Base-by-base conservation (phyloP, 2,113 vertebrate species). In the Speoplatyrhinus poulsoni region DNA sequence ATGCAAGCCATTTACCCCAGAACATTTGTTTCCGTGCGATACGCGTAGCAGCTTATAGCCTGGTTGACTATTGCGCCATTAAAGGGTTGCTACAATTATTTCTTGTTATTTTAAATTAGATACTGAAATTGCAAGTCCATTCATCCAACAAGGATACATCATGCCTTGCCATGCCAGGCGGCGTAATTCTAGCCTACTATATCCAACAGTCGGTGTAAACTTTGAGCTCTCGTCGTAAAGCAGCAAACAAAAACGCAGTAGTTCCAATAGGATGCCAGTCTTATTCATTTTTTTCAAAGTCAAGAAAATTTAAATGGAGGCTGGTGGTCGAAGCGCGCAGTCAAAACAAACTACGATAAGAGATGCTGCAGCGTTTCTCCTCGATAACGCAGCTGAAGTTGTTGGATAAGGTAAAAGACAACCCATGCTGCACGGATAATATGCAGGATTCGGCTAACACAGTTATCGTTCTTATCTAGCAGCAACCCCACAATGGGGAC, bases 1-100 rank as follows among this genome's bases (percentile, higher is more conserved):
- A 89, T 72, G 84, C 77, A 87, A 85, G 83, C 82, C 87, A 89
- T 91, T 90, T 80, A 89, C 85, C 77, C 78, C 79, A 72, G 79
- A 72, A 77, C 81, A 72, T 84, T 86, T 82, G 85, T 79, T 80
- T 79, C 79, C 68, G 71, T 72, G 83, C 80, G 83, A 63, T 63
- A 77, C 72, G 77, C 52, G 64, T 12, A 58, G 15, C 46, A 68
- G 57, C 50, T 55, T 62, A 67, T 79, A 70, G 79, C 63, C 72
- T 58, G 8, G 12, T 19, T 9, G 16, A 6, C 55, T 19, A 32
- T 58, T 12, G 56, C 5, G 13, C 6, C 52, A 13, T 54, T 54
- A 8, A 54, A 12, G 13, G 49, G 3, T 6, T 8, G 6, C 52
- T 46, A 32, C 49, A 33, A 65, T 33, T 54, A 41, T 10, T 66